These are phyloP conservation scores for Anisognathus igniventris DNA, from an alignment of 2,797 vertebrate species.

Conservation along the genomic window DNA sequence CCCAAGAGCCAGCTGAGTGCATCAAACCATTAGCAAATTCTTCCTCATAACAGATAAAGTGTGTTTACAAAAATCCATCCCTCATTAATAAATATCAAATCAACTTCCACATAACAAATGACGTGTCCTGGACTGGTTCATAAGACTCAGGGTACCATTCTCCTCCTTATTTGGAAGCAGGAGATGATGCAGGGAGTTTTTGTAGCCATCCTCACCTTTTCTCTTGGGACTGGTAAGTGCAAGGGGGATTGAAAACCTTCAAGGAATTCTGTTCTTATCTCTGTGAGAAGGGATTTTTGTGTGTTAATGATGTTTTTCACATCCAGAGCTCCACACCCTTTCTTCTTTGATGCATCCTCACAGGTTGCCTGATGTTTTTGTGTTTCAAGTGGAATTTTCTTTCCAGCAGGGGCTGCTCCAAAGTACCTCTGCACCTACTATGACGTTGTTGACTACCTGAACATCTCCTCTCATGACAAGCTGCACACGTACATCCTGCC, in stretches of 20 bases:
- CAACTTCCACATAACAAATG: background rate
- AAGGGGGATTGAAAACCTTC: background rate
- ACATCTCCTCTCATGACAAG: constrained; percentile 24
- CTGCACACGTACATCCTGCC: constrained; percentile 18
- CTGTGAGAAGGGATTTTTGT: background rate
- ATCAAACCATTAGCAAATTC: constrained; percentile 42
- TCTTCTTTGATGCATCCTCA: background rate
- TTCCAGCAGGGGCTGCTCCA: background rate
- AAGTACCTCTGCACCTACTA: constrained; percentile 28
- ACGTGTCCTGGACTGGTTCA: background rate
- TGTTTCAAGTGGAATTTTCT: background rate
- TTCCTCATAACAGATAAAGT: background rate
- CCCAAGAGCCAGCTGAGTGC: constrained; percentile 49
- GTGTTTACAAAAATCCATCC: background rate
- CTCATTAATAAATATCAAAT: constrained; percentile 30
- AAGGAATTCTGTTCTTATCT: background rate
- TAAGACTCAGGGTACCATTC: background rate
- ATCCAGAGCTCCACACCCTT: background rate
- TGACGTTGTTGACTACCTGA: constrained; percentile 32
- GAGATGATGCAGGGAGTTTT: constrained; percentile 13
- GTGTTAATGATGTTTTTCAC: background rate
- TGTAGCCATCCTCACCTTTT: constrained; percentile 35
- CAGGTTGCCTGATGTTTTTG: background rate
- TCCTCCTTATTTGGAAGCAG: background rate
- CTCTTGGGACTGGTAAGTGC: constrained; percentile 34